Percentiles rank a stretch among this genome's conserved stretches.
Evolutionary conservation across 2,797 vertebrate species (phyloP).

Genomic region (Echeneis naucrates): DNA sequence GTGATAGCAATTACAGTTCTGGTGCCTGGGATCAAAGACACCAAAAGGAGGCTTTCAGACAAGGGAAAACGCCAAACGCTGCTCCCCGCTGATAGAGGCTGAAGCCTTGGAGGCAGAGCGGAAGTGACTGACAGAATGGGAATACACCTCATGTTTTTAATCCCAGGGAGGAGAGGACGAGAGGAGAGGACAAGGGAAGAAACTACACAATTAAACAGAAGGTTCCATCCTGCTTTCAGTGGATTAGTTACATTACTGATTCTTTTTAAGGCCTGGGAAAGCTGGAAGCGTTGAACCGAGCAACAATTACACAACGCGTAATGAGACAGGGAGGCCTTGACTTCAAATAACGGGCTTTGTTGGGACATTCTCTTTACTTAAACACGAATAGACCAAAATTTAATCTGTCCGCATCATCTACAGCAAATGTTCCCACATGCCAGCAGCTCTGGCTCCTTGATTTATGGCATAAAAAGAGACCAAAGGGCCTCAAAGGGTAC

Average conservation of each 20-base stretch:
- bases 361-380: slow-evolving; percentile 25
- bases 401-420: slow-evolving; percentile 7
- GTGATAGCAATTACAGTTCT: slow-evolving; percentile 78
- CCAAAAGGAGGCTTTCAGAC: slow-evolving; percentile 70
- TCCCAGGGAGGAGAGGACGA: slow-evolving; percentile 34
- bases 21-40: slow-evolving; percentile 76
- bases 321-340: slow-evolving; percentile 39
- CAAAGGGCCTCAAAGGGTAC: background rate
- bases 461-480: background rate
- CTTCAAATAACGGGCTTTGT: slow-evolving; percentile 56
- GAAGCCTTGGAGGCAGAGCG: slow-evolving; percentile 62
- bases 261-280: slow-evolving; percentile 64
- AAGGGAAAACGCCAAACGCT: slow-evolving; percentile 69
- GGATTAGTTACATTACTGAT: slow-evolving; percentile 76
- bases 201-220: slow-evolving; percentile 58
- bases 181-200: background rate
- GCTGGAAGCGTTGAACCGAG: slow-evolving; percentile 54
- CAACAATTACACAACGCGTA: slow-evolving; percentile 52
- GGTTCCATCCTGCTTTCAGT: slow-evolving; percentile 65
- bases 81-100: slow-evolving; percentile 67
- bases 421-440: background rate
- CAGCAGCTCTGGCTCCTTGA: background rate
- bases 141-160: slow-evolving; percentile 73
- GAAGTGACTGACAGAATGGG: slow-evolving; percentile 77
- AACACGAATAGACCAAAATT: slow-evolving; percentile 30